Conservation (phyloP, 2,797 vertebrate genomes). For the Danio tinwini region DNA sequence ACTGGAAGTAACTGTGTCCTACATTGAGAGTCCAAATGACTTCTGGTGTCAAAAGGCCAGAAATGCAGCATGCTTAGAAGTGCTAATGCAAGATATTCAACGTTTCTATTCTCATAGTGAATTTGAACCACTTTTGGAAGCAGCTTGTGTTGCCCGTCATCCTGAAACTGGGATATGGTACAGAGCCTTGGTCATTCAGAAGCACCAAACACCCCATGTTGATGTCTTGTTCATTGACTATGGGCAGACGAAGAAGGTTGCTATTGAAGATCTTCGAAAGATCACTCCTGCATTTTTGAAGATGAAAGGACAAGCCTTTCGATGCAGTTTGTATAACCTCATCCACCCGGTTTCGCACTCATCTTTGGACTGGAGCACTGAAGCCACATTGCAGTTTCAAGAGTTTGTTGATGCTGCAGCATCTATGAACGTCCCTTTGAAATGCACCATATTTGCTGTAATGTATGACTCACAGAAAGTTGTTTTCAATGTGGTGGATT, state of each 20-base stretch:
- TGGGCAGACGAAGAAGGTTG: constrained; percentile 82
- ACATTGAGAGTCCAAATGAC: constrained; percentile 82
- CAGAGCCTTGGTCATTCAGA: constrained; percentile 84
- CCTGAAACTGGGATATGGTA: constrained; percentile 85
- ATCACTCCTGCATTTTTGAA: constrained; percentile 80
- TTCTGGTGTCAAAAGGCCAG: constrained; percentile 92
- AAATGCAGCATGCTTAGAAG: constrained; percentile 72
- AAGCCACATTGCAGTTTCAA: constrained; percentile 77
- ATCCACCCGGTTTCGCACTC: constrained; percentile 76
- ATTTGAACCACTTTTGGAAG: constrained; percentile 70
- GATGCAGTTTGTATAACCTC: constrained; percentile 91
- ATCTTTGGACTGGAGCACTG: constrained; percentile 82
- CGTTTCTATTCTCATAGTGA: constrained; percentile 76
- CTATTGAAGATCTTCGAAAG: constrained; percentile 78
- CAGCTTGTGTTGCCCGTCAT: constrained; percentile 85
- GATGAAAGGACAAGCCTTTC: constrained; percentile 88
- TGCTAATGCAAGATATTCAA: constrained; percentile 88
- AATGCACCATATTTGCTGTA: constrained; percentile 90
- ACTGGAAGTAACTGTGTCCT: constrained; percentile 85
- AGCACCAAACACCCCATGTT: constrained; percentile 70
- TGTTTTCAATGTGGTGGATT: constrained; percentile 87
- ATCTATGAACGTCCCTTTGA: constrained; percentile 75
- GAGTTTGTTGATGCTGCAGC: constrained; percentile 81
- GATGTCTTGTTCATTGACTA: constrained; percentile 90
- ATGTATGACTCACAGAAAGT: constrained; percentile 81